phyloP scores from a whole-genome alignment of 2,113 vertebrate genomes.

The Thermophis baileyi region DNA sequence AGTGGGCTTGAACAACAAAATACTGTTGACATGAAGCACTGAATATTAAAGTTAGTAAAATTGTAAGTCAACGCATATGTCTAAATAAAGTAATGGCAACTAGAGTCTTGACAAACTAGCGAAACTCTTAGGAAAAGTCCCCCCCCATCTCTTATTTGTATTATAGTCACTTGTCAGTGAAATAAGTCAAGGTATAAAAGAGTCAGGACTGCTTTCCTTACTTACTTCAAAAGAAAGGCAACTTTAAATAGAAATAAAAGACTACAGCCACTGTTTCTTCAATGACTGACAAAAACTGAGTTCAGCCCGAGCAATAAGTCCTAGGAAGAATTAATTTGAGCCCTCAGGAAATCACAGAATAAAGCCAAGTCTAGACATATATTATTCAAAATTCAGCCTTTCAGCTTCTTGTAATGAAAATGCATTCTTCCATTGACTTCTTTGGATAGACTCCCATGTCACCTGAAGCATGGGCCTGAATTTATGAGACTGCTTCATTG shows the following conservation, averaged over 20 bases:
- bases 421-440: conserved; percentile 6
- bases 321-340: conserved; percentile 25
- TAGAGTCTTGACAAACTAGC: not conserved
- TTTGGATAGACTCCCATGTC: conserved; percentile 4
- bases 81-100: not conserved
- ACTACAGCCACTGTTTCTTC: not conserved
- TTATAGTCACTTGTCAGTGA: not conserved
- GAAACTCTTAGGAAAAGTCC: not conserved
- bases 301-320: conserved; percentile 21
- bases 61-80: not conserved
- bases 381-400: conserved; percentile 26
- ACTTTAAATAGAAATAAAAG: conserved; percentile 5
- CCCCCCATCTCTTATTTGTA: not conserved
- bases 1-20: not conserved
- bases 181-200: conserved; percentile 1
- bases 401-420: conserved; percentile 19
- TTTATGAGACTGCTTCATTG: conserved; percentile 1
- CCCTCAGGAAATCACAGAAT: conserved; percentile 31
- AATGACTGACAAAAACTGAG: not conserved
- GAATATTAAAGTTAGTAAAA: not conserved
- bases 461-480: conserved; percentile 7
- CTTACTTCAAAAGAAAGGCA: not conserved
- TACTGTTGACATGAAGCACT: not conserved
- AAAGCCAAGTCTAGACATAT: conserved; percentile 28
- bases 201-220: not conserved